Evolutionary conservation across 2,113 vertebrate genomes (phyloP), one percentile per base, ranked within the genome.

Genomic region (Ceyx melanurus): DNA sequence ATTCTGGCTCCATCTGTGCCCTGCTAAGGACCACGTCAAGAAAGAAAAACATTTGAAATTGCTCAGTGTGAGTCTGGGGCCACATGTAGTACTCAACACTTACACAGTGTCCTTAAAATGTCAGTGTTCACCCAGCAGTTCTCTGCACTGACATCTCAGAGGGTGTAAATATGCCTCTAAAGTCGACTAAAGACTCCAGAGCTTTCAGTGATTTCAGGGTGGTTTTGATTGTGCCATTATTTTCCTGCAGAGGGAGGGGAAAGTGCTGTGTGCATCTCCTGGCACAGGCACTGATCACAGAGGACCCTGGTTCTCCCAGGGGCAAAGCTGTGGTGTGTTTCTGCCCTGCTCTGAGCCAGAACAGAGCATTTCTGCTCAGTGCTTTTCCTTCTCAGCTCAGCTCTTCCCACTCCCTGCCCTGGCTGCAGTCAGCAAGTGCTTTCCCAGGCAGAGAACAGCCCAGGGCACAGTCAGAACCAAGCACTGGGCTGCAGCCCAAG

Each of bases 231-330:
- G 54, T 57, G 14, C n/a, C 54, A 28, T 92, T 89, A 78, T 84
- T 82, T 42, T 70, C 71, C 84, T 78, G 70, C 89, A 92, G 51
- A n/a, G 81, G 72, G 77, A 82, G 42, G 50, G 5, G 54, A 56
- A 56, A 56, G n/a, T 56, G 29, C 29, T 72, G 61, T 75, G 46
- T 23, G 15, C 60, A 81, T 90, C 83, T 84, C 75, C 85, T 74
- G 92, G 86, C 81, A 93, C 86, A 86, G 19, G 65, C 81, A 81
- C 73, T 77, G 31, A 80, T 88, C 77, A 84, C 64, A 42, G 54
- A 73, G 64, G 16, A 10, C 5, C 26, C 22, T 88, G 37, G 23
- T 92, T 86, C 72, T n/a, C 81, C 53, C 51, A 66, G 65, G 76
- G 37, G 48, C 61, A 94, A 64, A 72, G 48, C 61, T 75, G 51